phyloP scores from a whole-genome alignment of 2,113 vertebrate genomes.

The Felis chaus region DNA sequence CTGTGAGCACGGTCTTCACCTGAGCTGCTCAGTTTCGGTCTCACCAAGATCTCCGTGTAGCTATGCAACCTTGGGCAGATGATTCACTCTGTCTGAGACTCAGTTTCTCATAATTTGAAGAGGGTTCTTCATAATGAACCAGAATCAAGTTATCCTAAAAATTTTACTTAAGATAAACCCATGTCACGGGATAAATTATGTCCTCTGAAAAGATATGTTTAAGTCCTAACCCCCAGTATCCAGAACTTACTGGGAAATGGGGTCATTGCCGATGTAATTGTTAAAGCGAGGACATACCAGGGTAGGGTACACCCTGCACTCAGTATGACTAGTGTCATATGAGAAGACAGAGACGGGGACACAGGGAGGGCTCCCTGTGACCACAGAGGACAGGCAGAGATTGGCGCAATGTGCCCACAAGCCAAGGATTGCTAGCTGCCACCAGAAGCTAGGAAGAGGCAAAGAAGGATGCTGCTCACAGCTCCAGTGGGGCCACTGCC shows the following conservation, averaged over 20 bases:
- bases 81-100: not conserved
- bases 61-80: not conserved
- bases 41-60: not conserved
- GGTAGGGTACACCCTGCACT: not conserved
- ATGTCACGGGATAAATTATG: not conserved
- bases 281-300: not conserved
- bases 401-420: not conserved
- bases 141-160: not conserved
- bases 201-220: not conserved
- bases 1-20: not conserved
- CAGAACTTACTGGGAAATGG: not conserved
- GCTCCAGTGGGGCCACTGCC: fast-evolving
- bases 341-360: not conserved
- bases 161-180: not conserved
- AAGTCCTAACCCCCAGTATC: not conserved
- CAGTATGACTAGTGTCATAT: not conserved
- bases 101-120: not conserved
- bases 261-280: not conserved
- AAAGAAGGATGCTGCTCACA: not conserved
- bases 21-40: too few relatives aligned
- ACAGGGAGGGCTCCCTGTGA: not conserved
- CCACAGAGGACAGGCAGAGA: not conserved
- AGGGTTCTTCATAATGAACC: not conserved
- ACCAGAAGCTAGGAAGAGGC: not conserved
- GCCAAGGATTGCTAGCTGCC: not conserved